Evolutionary conservation across 2,113 vertebrate genomes (phyloP).

Genomic region (Scalopus aquaticus): DNA sequence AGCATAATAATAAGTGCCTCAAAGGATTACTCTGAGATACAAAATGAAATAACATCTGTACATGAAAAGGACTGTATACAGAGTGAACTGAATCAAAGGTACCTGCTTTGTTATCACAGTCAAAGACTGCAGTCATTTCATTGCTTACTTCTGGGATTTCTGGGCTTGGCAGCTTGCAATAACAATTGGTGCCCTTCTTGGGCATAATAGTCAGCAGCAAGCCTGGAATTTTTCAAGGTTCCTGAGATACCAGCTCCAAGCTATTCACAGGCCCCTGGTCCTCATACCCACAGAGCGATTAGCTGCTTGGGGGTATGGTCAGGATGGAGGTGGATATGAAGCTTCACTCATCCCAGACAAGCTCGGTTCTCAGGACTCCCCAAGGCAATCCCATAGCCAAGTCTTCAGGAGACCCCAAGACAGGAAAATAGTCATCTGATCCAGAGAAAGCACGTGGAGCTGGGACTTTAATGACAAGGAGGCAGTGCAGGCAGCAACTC

Average conservation of each 20-base stretch:
- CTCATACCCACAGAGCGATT: not conserved
- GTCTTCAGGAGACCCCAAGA: not conserved
- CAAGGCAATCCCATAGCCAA: not conserved
- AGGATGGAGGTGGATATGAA: not conserved
- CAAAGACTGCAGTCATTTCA: not conserved
- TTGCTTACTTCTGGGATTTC: not conserved
- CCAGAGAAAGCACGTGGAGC: not conserved
- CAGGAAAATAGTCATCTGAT: not conserved
- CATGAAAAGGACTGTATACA: not conserved
- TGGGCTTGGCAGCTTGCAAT: not conserved
- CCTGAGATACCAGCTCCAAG: too few relatives aligned
- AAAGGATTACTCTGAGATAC: not conserved
- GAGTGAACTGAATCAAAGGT: not conserved
- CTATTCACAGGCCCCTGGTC: too few relatives aligned
- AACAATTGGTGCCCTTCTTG: not conserved
- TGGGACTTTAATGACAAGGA: not conserved
- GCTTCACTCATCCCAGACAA: not conserved
- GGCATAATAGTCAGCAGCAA: not conserved
- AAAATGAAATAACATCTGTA: not conserved
- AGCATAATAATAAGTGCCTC: not conserved
- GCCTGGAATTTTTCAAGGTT: not conserved
- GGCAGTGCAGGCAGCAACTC: too few relatives aligned
- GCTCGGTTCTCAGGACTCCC: not conserved
- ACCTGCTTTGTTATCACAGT: not conserved
- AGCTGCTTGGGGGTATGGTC: not conserved